These are phyloP conservation scores for Tricholauxania praeusta DNA, from an alignment of 2,888 invertebrate genomes.

Conservation along the genomic window DNA sequence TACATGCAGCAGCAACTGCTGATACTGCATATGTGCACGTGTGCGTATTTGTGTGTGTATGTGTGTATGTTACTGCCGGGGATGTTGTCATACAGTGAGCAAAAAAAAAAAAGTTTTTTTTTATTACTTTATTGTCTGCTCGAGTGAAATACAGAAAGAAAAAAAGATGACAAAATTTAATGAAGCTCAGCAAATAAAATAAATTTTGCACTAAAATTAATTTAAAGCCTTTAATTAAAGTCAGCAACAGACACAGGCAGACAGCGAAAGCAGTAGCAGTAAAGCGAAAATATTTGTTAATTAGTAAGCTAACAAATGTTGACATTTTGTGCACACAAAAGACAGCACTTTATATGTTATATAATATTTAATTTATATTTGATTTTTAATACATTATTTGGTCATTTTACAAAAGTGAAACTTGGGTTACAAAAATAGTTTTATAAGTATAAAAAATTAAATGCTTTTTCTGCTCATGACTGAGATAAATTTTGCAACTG, in stretches of 20 bases:
- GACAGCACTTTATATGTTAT: too few relatives aligned
- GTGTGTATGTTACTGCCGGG: not conserved
- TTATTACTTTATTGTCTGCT: slow-evolving; percentile 20
- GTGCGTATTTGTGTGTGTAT: not conserved
- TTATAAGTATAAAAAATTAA: too few relatives aligned
- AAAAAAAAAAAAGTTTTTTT: not conserved
- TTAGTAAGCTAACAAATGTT: slow-evolving; percentile 11
- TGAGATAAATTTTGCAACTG: too few relatives aligned
- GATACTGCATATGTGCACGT: slow-evolving; percentile 1
- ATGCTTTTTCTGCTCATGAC: too few relatives aligned
- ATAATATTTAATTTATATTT: too few relatives aligned
- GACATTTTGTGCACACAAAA: not conserved
- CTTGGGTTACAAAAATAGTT: too few relatives aligned
- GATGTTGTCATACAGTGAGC: not conserved
- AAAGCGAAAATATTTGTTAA: not conserved
- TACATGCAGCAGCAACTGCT: not conserved
- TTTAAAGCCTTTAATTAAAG: slow-evolving; percentile 10
- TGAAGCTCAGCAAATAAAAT: slow-evolving; percentile 11
- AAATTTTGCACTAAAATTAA: slow-evolving; percentile 1
- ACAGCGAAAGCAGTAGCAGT: too few relatives aligned
- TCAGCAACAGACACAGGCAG: not conserved
- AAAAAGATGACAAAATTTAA: slow-evolving; percentile 2
- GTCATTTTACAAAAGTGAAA: too few relatives aligned
- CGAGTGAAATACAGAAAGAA: not conserved
- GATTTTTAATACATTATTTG: too few relatives aligned